These are phyloP conservation scores for Emydocephalus ijimae DNA, from an alignment of 2,113 vertebrate genomes.

Conservation along the genomic window DNA sequence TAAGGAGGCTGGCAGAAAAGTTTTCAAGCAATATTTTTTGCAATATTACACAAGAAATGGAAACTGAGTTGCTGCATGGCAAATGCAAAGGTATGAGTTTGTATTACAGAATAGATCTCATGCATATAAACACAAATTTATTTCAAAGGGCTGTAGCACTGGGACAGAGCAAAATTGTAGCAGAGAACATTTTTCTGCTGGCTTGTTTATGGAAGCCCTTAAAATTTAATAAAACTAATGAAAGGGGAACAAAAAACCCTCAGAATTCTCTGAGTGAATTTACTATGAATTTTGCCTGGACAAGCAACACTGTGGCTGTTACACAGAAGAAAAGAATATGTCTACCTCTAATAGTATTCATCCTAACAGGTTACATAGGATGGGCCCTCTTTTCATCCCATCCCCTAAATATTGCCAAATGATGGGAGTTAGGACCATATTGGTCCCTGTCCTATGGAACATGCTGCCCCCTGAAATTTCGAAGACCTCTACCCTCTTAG, in stretches of 20 bases:
- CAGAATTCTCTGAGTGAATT: background rate
- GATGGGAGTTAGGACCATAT: no score
- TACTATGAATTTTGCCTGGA: background rate
- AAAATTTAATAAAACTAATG: background rate
- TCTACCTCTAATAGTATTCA: background rate
- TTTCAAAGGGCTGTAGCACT: background rate
- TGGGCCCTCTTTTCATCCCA: no score
- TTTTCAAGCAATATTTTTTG: conserved; percentile 6
- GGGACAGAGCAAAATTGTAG: background rate
- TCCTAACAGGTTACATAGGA: no score
- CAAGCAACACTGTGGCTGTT: background rate
- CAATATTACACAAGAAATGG: background rate
- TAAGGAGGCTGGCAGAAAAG: background rate
- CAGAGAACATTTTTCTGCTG: background rate
- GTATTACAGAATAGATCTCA: background rate
- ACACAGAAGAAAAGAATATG: background rate
- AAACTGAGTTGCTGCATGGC: background rate
- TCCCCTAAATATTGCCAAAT: no score
- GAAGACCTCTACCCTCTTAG: no score
- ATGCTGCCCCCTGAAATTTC: no score
- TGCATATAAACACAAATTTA: background rate
- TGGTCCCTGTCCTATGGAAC: no score
- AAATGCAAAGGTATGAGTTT: background rate
- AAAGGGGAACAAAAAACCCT: background rate
- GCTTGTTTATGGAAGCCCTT: background rate